Conservation (phyloP, 1,140 invertebrate genomes). For the Caenorhabditis briggsae region DNA sequence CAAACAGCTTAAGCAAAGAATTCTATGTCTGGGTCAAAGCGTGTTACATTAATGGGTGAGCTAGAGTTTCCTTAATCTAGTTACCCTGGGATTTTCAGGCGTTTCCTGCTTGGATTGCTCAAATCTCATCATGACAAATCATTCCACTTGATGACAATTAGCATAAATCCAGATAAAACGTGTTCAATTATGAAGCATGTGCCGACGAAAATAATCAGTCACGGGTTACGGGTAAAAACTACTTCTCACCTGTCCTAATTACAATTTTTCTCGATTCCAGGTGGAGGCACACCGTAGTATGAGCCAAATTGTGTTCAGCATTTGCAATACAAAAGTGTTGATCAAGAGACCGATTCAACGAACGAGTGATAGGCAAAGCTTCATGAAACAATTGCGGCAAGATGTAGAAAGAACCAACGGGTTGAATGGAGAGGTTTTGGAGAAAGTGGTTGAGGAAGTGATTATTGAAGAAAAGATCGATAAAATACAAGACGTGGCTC, state of each 20-base stretch:
- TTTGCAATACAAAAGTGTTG: conserved; percentile 30
- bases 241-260: neutral
- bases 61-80: neutral
- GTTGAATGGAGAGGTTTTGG: neutral
- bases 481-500: neutral
- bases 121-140: conserved; percentile 36
- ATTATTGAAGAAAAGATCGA: conserved; percentile 13
- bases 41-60: conserved; percentile 29
- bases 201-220: conserved; percentile 44
- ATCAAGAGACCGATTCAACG: conserved; percentile 14
- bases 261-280: neutral
- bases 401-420: conserved; percentile 12
- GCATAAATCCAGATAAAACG: conserved; percentile 7
- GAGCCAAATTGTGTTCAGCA: conserved; percentile 54
- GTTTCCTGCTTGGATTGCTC: conserved; percentile 8
- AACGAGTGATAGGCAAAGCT: conserved; percentile 28
- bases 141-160: conserved; percentile 44
- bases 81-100: neutral
- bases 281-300: conserved; percentile 38
- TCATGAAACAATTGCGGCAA: conserved; percentile 11
- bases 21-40: conserved; percentile 42
- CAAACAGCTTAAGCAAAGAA: conserved; percentile 31
- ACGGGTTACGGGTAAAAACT: conserved; percentile 20
- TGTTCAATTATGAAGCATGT: conserved; percentile 41
- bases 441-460: conserved; percentile 14